Base-by-base conservation (phyloP, 1,140 invertebrate species). In the Tetramorium parvispinum region DNA sequence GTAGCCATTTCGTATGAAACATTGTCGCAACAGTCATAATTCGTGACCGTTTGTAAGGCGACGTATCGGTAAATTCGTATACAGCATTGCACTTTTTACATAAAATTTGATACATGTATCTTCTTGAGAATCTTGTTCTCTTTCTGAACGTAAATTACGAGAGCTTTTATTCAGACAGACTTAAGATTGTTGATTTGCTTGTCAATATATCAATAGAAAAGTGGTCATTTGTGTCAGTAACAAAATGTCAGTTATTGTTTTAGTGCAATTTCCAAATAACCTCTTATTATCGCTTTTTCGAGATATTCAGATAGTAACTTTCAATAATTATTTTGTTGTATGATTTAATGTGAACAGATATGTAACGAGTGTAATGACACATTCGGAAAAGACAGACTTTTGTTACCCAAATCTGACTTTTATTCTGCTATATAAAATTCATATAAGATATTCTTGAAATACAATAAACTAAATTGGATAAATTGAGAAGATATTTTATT, bases 51-150 rank as follows among this genome's bases (percentile, higher is more conserved):
- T 51, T 43, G 46, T 24, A 13, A n/a, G n/a, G 13, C 73, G 18
- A 79, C 7, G n/a, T 81, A 81, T 70, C 21, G 63, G 37, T 55
- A 81, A 57, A 21, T 57, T 68, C 3, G 37, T 6, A 66, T n/a
- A 55, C 16, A 18, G 13, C n/a, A 6, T 63, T 32, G 40, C 32
- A 10, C 55, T 57, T 32, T 5, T 16, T 1, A 10, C 51, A 57
- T 82, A 71, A 82, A 71, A 46, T 71, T 71, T 57, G 1, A 82
- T n/a, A 57, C 1, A 13, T 43, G n/a, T 4, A 13, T n/a, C 4
- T 46, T 16, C 18, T 73, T 10, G 32, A 51, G 32, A 8, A 51
- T 73, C 18, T 55, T 51, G 3, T 13, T 0, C 3, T 61, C 3
- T 16, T 59, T 32, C 18, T 6, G 11, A 16, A 51, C n/a, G 8